Evolutionary conservation across 2,888 invertebrate species (phyloP).

Genomic region (Lochmaea crataegi): DNA sequence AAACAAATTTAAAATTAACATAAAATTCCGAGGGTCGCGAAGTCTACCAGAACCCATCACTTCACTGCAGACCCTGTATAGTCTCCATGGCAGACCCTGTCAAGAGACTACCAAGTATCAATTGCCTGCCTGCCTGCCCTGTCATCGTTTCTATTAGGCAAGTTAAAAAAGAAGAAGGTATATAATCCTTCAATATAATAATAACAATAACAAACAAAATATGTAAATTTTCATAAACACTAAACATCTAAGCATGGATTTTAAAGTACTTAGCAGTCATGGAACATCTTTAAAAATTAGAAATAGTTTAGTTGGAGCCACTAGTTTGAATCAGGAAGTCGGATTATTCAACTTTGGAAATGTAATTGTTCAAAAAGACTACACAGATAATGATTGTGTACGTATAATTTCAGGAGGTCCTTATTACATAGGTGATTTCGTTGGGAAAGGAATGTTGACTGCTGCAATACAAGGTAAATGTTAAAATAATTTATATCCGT

Average conservation of each 20-base stretch:
- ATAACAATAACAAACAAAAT: background rate
- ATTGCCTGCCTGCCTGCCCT: too few relatives aligned
- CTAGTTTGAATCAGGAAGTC: constrained; percentile 54
- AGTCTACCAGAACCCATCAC: too few relatives aligned
- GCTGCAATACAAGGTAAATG: constrained; percentile 74
- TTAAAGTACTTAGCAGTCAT: constrained; percentile 19
- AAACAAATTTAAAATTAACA: too few relatives aligned
- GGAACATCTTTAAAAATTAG: constrained; percentile 21
- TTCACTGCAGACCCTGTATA: too few relatives aligned
- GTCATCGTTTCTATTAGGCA: too few relatives aligned
- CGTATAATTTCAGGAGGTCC: constrained; percentile 78
- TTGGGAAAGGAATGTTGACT: constrained; percentile 84
- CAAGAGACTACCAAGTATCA: too few relatives aligned
- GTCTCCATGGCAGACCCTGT: too few relatives aligned
- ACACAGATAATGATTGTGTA: constrained; percentile 62
- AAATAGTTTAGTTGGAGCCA: constrained; percentile 36
- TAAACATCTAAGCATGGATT: constrained; percentile 18
- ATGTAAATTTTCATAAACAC: background rate
- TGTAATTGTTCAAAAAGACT: constrained; percentile 59
- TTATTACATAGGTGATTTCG: constrained; percentile 66
- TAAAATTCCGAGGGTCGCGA: too few relatives aligned
- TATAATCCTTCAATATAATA: too few relatives aligned
- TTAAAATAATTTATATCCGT: background rate
- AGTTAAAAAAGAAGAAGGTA: too few relatives aligned
- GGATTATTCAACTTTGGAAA: constrained; percentile 60